Base-by-base conservation (phyloP, 1,140 invertebrate genomes). In the Drosophila micromelanica region DNA sequence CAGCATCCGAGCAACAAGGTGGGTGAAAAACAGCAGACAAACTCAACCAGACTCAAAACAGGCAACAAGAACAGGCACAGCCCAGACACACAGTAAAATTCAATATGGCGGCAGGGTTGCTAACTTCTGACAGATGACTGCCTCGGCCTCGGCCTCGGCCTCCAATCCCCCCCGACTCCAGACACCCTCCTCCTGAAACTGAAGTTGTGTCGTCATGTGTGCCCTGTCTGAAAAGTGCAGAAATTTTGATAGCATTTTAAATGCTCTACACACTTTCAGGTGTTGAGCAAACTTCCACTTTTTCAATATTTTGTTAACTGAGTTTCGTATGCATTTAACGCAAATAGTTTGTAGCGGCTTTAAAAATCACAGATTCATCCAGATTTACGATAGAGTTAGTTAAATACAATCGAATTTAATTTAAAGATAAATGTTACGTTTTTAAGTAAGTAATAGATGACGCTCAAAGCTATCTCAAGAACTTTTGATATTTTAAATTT, bases 41-140 rank as follows among this genome's bases (percentile, higher is more conserved):
- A 61, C 65, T 46, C 62, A 73, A 57, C 62, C 43, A 27, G 69
- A 45, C 30, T 23, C 20, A 23, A 32, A 32, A 32, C 30, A 7
- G 20, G 20, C 30, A 32, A 32, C 63, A n/a, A n/a, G n/a, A n/a
- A n/a, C 17, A 17, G 17, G 17, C 17, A 17, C 17, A 17, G 2
- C 17, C 17, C 73, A 80, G 45, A 61, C 76, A 67, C 49, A 59
- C 42, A 79, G 67, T 62, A 78, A 86, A 80, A 86, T 86, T 81
- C 81, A 86, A 86, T 76, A 86, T 86, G 81, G 81, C 82, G 81
- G 51, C 81, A 74, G 78, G 72, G 78, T 62, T 70, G 80, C 84
- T 80, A 87, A 82, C 82, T 87, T 79, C 84, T 87, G 82, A 87
- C 84, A 69, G 76, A 87, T 87, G 84, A 76, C 82, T 87, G 65